A percentile compares a stretch with the other conserved stretches of the same genome.
phyloP scores from a whole-genome alignment of 2,888 invertebrate species.

The Thumatha senex region DNA sequence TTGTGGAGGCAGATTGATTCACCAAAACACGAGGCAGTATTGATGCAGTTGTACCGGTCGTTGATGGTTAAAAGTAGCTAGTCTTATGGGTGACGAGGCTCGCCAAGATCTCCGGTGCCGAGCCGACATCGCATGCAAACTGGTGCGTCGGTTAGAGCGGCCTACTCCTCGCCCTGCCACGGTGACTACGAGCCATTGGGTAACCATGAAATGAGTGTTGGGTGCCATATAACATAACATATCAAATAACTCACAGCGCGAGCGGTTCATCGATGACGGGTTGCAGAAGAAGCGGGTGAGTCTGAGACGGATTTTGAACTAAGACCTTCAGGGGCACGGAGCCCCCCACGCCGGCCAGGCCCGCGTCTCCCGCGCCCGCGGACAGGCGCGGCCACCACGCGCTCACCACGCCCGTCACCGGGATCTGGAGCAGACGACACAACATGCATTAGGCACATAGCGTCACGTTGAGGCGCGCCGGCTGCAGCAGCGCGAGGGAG shows the following conservation, averaged over 20 bases:
- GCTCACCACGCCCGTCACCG: conserved; percentile 34
- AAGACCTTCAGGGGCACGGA: conserved; percentile 85
- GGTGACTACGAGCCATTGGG: too few relatives aligned
- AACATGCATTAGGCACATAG: conserved; percentile 54
- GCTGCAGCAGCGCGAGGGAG: conserved; percentile 30
- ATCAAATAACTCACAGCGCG: conserved; percentile 26
- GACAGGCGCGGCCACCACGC: conserved; percentile 43
- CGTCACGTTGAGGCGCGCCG: conserved; percentile 84
- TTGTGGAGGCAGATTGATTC: too few relatives aligned
- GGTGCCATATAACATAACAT: too few relatives aligned
- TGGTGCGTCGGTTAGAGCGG: too few relatives aligned
- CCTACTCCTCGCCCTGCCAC: too few relatives aligned
- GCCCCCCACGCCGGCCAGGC: conserved; percentile 56
- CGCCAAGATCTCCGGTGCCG: too few relatives aligned
- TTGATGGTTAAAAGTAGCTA: too few relatives aligned
- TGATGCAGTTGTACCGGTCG: too few relatives aligned
- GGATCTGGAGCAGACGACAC: conserved; percentile 18
- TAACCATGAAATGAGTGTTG: too few relatives aligned
- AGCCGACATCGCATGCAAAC: too few relatives aligned
- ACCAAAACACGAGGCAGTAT: too few relatives aligned
- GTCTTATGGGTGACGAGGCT: too few relatives aligned
- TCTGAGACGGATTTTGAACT: conserved; percentile 89
- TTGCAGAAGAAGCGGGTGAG: conserved; percentile 87
- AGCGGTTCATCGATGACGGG: conserved; percentile 32
- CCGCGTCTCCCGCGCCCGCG: conserved; percentile 15